phyloP scores from a whole-genome alignment of 1,140 invertebrate genomes.

The Mya arenaria region DNA sequence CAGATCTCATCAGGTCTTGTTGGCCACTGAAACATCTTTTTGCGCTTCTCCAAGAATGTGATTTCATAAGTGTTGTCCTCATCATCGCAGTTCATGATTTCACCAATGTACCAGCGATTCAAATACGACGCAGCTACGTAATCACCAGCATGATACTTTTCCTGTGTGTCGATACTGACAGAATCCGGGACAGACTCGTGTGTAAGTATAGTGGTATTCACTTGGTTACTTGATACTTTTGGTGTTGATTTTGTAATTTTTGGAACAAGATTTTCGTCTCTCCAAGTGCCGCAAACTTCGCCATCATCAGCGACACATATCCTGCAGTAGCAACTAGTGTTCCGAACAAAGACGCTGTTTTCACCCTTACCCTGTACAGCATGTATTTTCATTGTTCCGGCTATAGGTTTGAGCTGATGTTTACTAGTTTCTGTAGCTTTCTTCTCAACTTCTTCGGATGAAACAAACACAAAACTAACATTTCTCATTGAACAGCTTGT shows the following conservation, averaged over 20 bases:
- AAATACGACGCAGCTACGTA: slow-evolving; percentile 9
- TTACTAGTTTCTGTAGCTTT: not conserved
- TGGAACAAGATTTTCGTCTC: no score
- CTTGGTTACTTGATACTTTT: no score
- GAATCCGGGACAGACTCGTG: no score
- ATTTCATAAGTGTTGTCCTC: slow-evolving; percentile 13
- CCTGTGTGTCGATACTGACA: no score
- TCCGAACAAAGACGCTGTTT: not conserved
- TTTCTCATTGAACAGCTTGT: not conserved
- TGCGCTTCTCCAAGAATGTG: not conserved
- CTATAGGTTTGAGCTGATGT: slow-evolving; percentile 12
- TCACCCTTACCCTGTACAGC: slow-evolving; percentile 41
- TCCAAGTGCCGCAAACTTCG: no score
- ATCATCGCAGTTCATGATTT: not conserved
- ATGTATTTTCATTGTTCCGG: slow-evolving; percentile 56
- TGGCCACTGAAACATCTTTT: slow-evolving; percentile 26
- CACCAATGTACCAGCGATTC: slow-evolving; percentile 26
- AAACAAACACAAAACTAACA: slow-evolving; percentile 28
- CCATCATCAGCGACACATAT: not conserved
- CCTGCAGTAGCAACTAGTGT: not conserved
- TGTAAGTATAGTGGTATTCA: no score
- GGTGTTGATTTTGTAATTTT: no score
- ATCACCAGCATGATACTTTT: no score
- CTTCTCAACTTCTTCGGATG: not conserved
- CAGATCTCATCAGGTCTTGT: not conserved